Evolutionary conservation across 2,113 vertebrate genomes (phyloP).

Genomic region (Uropsilus gracilis): DNA sequence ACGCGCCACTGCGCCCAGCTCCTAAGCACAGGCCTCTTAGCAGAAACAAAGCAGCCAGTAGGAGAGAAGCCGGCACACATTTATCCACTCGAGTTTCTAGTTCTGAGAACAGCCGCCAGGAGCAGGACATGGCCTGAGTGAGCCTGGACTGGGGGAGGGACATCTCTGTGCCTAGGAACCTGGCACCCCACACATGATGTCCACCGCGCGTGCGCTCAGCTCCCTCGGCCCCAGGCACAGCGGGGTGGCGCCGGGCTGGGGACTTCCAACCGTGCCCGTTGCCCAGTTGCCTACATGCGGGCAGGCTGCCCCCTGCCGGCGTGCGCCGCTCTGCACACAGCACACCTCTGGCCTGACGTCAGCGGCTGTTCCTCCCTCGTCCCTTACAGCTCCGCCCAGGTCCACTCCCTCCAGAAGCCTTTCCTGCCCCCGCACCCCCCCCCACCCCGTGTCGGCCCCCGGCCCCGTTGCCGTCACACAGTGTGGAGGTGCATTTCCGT

Average conservation of each 20-base stretch:
- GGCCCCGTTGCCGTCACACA: rapidly evolving
- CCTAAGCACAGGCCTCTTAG: neutral
- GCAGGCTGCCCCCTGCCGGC: too few species aligned
- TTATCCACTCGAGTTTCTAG: neutral
- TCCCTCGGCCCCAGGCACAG: too few species aligned
- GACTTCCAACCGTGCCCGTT: too few species aligned
- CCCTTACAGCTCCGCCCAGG: neutral
- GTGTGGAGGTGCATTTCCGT: neutral
- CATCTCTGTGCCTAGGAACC: too few species aligned
- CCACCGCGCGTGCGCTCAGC: too few species aligned
- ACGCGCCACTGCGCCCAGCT: too few species aligned
- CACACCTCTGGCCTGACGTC: rapidly evolving
- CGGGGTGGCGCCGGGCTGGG: too few species aligned
- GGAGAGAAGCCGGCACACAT: neutral
- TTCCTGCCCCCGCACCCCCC: neutral
- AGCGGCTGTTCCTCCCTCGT: neutral
- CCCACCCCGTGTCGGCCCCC: neutral
- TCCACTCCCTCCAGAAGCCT: neutral
- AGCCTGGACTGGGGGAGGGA: neutral
- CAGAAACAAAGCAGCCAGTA: neutral
- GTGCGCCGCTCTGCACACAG: neutral
- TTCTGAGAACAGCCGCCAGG: neutral
- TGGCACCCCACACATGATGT: too few species aligned
- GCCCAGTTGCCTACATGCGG: too few species aligned
- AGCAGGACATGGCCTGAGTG: neutral